Base-by-base conservation (phyloP, 1,140 invertebrate species). In the Tribolium madens region DNA sequence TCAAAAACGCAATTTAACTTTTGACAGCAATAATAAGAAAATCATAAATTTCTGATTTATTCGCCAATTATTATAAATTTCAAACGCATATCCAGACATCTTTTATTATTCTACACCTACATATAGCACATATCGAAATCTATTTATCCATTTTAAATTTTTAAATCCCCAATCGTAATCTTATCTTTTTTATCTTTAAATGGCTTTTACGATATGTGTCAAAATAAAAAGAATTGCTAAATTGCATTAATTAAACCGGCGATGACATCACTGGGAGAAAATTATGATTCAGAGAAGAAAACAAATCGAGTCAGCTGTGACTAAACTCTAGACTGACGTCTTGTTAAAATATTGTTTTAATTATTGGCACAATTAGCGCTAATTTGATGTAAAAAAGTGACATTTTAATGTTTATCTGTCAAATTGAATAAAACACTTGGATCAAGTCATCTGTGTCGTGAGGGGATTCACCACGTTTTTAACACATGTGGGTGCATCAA, bases 201-300 rank as follows among this genome's bases (percentile, higher is more conserved):
- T n/a, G n/a, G n/a, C n/a, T n/a, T n/a, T n/a, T n/a, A n/a, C n/a
- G 36, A 10, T 10, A 31, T 31, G 6, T 31, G 2, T 31, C 6
- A 31, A 42, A 42, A 42, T n/a, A 42, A 42, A 9, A 42, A 42
- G 9, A n/a, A 42, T 42, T 7, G 9, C 36, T 42, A 42, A 42
- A 42, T 7, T 42, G 36, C 5, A 42, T 42, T 64, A 64, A 64
- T 64, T 31, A 64, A 33, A 33, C 7, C 21, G 6, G 21, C n/a
- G 21, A 64, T 64, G 57, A 64, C 57, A 64, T 64, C 57, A 64
- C 31, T 42, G 36, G 7, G 10, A 14, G 57, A 64, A 64, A 64
- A 33, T 33, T 7, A 57, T 64, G 57, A 64, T 13, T 64, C 57
- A 64, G 57, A 64, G 57, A 42, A 42, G 36, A 64, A 64, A 64